Evolutionary conservation across 2,888 invertebrate genomes (phyloP), one percentile per base, ranked within the genome.

Genomic region (Globia sparganii): DNA sequence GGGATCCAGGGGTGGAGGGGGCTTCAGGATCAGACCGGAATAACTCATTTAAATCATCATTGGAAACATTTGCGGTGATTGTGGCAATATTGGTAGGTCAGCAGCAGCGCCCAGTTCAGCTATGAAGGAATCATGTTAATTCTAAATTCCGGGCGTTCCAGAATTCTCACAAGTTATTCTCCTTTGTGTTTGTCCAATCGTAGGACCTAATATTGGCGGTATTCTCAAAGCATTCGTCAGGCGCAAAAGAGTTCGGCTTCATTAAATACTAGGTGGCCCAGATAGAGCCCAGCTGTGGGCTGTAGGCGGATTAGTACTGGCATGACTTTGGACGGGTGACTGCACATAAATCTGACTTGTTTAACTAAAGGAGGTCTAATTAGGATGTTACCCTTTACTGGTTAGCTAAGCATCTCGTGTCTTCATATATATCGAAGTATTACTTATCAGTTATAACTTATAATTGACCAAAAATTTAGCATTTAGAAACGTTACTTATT

Each of bases 171-270:
- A 21, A n/a, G 0, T 21, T 25, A n/a, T 18, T 77, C 37, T 40
- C 46, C 13, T 34, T 49, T 18, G 25, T 15, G 28, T 31, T 53
- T 0, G 1, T 21, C 9, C 15, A 1, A 34, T 73, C 1, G 82
- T 73, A 66, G 73, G 66, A 34, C 3, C 31, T 31, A 61, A 34
- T 68, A 58, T 40, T 61, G 64, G 13, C 15, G 34, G 37, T 65
- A 74, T 56, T 71, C 43, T 31, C 53, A 56, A 71, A 82, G 64
- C 43, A 61, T 21, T 43, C 15, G 59, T 59, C 40, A 8, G 46
- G 21, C 6, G 43, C 40, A 53, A 68, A 74, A 74, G 31, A 68
- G 67, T 59, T 77, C 34, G 15, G 37, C 69, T 77, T 81, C 56
- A 58, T 61, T 69, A 70, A 58, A 49, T 28, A 13, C 8, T 28